Percentiles rank a stretch among this genome's conserved stretches.
Evolutionary conservation across 2,888 invertebrate species (phyloP).

Genomic region (Macrophya alboannulata): DNA sequence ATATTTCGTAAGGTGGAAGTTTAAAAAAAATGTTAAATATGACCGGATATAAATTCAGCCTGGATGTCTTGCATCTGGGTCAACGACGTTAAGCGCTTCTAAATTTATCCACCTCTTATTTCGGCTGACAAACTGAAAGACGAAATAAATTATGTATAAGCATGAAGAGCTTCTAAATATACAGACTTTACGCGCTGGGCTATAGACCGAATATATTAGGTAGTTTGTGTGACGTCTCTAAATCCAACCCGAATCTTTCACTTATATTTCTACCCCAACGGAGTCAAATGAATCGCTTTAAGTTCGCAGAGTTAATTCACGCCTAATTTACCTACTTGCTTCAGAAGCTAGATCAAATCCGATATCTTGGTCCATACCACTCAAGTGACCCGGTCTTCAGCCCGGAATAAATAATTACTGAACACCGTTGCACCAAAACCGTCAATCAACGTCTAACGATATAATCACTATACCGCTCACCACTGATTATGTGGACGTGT

Average conservation of each 20-base stretch:
- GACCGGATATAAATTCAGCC: conserved; percentile 48
- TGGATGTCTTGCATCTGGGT: conserved; percentile 53
- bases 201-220: conserved; percentile 44
- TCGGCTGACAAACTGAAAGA: conserved; percentile 55
- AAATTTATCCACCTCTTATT: conserved; percentile 56
- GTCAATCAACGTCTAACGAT: conserved; percentile 12
- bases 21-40: conserved; percentile 46
- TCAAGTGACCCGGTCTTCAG: not conserved
- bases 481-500: not conserved
- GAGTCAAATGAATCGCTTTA: not conserved
- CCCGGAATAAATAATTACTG: not conserved
- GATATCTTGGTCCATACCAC: not conserved
- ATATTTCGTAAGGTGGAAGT: conserved; percentile 47
- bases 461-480: not conserved
- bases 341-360: not conserved
- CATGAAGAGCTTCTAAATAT: conserved; percentile 54
- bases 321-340: not conserved
- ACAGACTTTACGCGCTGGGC: conserved; percentile 51
- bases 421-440: not conserved
- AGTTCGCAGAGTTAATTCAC: not conserved
- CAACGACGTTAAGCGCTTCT: conserved; percentile 56
- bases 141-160: conserved; percentile 56
- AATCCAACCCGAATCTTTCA: conserved; percentile 13
- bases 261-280: not conserved
- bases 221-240: conserved; percentile 49